These are phyloP conservation scores for Meliscaeva auricollis DNA, from an alignment of 2,888 invertebrate species.

Conservation along the genomic window DNA sequence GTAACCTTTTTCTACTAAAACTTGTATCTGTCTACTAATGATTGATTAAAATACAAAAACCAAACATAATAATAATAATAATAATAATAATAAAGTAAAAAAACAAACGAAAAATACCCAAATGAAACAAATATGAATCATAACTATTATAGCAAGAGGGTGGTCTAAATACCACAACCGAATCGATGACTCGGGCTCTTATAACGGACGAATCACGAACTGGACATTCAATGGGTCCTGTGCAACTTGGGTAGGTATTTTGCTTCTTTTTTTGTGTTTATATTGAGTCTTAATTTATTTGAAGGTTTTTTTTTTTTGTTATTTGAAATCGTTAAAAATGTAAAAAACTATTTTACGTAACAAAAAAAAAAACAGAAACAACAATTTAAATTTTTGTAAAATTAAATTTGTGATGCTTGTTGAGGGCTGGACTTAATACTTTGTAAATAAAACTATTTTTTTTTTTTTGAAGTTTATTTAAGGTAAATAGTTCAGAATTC, in stretches of 20 bases:
- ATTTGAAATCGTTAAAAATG: too few species aligned
- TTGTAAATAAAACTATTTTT: too few species aligned
- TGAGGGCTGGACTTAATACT: too few species aligned
- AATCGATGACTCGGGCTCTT: slow-evolving; percentile 97
- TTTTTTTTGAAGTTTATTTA: too few species aligned
- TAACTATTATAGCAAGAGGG: slow-evolving; percentile 92
- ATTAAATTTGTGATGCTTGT: slow-evolving; percentile 57
- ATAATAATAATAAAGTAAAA: slow-evolving; percentile 22
- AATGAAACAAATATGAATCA: slow-evolving; percentile 70
- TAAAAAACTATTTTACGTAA: neutral
- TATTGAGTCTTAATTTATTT: slow-evolving; percentile 47
- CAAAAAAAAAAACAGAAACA: neutral
- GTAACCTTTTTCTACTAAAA: slow-evolving; percentile 47
- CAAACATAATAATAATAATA: too few species aligned
- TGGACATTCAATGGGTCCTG: slow-evolving; percentile 92
- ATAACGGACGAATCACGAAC: slow-evolving; percentile 96
- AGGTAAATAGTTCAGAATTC: too few species aligned
- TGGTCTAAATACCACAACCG: slow-evolving; percentile 94
- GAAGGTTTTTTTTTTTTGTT: slow-evolving; percentile 27
- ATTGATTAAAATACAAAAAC: slow-evolving; percentile 27
- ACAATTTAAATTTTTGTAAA: neutral
- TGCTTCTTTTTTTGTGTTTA: slow-evolving; percentile 52
- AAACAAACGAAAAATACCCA: slow-evolving; percentile 67
- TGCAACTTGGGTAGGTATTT: slow-evolving; percentile 96
- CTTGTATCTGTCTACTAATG: slow-evolving; percentile 44